Percentiles rank a stretch among this genome's conserved stretches.
These are phyloP conservation scores for Mycalesis mineus DNA, from an alignment of 2,888 invertebrate genomes.

Conservation along the genomic window DNA sequence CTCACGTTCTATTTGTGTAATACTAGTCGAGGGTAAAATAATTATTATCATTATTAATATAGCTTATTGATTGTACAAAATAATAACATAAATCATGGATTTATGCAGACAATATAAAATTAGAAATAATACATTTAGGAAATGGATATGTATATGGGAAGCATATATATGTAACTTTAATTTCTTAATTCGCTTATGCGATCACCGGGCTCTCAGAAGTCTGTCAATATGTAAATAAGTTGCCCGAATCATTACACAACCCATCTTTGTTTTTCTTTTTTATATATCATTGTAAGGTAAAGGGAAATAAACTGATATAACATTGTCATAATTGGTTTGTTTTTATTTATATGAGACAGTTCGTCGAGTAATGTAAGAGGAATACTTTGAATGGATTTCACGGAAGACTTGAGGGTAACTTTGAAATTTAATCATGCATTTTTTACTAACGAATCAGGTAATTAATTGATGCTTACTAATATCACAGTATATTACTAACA, in stretches of 20 bases:
- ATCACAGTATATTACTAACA: slow-evolving; percentile 8
- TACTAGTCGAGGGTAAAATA: slow-evolving; percentile 28
- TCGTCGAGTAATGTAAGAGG: slow-evolving; percentile 31
- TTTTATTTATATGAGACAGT: slow-evolving; percentile 56
- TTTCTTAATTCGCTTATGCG: neutral
- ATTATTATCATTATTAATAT: slow-evolving; percentile 1
- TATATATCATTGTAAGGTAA: slow-evolving; percentile 29
- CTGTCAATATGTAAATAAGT: slow-evolving; percentile 17
- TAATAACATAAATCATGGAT: slow-evolving; percentile 26
- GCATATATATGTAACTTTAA: slow-evolving; percentile 15
- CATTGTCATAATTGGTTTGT: slow-evolving; percentile 67
- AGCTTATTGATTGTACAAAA: slow-evolving; percentile 25
- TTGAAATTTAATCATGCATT: slow-evolving; percentile 31
- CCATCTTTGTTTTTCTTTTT: slow-evolving; percentile 34
- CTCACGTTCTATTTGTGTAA: slow-evolving; percentile 26
- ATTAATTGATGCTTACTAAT: slow-evolving; percentile 28
- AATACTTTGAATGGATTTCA: slow-evolving; percentile 31
- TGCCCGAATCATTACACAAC: slow-evolving; percentile 14
- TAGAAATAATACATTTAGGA: slow-evolving; percentile 23
- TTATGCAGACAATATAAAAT: slow-evolving; percentile 32
- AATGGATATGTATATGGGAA: slow-evolving; percentile 25
- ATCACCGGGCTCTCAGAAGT: slow-evolving; percentile 16
- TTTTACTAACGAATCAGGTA: slow-evolving; percentile 22
- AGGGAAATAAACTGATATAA: slow-evolving; percentile 70
- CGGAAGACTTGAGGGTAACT: slow-evolving; percentile 34